These are phyloP conservation scores for Fulica atra DNA, from an alignment of 2,113 vertebrate species.

Conservation along the genomic window DNA sequence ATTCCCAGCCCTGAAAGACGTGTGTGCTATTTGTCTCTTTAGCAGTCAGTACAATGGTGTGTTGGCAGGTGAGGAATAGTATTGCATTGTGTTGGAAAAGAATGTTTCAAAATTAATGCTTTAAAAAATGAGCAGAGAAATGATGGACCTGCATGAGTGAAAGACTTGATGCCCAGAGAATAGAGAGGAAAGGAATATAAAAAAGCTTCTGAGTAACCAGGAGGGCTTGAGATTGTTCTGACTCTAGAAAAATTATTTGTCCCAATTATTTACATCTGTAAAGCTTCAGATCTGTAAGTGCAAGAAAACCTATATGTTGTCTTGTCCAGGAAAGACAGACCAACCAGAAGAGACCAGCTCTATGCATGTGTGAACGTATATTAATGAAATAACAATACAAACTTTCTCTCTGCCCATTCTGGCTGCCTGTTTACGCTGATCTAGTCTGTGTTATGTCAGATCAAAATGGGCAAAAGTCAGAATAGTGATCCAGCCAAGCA, in stretches of 20 bases:
- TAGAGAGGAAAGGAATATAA: neutral
- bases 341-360: neutral
- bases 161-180: neutral
- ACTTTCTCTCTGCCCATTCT: neutral
- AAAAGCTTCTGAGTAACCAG: neutral
- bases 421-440: neutral
- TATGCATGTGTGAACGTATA: neutral
- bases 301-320: neutral
- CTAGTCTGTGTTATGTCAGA: neutral
- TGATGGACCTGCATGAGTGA: neutral
- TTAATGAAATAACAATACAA: no score
- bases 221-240: neutral
- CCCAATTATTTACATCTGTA: neutral
- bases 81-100: neutral
- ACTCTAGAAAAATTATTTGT: neutral
- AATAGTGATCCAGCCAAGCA: neutral
- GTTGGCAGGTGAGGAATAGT: neutral
- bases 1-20: neutral
- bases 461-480: neutral
- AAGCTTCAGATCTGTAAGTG: neutral
- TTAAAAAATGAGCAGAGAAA: neutral
- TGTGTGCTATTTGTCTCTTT: neutral
- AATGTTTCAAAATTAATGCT: neutral
- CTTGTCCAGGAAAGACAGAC: neutral
- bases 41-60: neutral